Base-by-base conservation (phyloP, 2,888 invertebrate species). In the Rugalucina vietnamica region DNA sequence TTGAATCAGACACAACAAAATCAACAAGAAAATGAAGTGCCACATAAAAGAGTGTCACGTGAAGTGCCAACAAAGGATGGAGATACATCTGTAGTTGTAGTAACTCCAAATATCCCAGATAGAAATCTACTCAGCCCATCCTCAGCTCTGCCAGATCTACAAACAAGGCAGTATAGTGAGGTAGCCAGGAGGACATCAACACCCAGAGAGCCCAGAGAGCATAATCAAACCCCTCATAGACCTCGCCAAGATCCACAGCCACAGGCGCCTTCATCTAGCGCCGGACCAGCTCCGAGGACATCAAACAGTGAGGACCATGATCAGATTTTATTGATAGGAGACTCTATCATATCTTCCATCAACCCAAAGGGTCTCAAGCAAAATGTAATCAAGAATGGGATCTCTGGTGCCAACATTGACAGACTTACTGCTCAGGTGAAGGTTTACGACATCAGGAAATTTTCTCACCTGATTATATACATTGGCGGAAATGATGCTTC, bases 401-500 rank as follows among this genome's bases (percentile, higher is more conserved):
- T 70, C 12, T 39, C 34, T n/a, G 70, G 70, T 8, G 70, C 36
- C 3, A 70, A 36, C 5, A 24, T 70, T 70, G 70, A 70, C 29
- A 34, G n/a, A 3, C 10, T 70, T n/a, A 27, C 24, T 18, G 21
- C 34, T 4, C 36, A 70, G 21, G n/a, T 36, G 4, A 70, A 39
- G 24, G 39, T 37, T n/a, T 70, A n/a, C 36, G 37, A 70, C 70
- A 14, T 70, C n/a, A 36, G n/a, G 8, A 14, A 70, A 36, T 36
- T 36, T 36, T 36, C 36, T 8, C 36, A 70, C 5, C 24, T 70
- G 3, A 37, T 70, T 4, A 8, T 70, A 4, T 70, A 70, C n/a
- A 24, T 36, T 3, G 70, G 70, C 5, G 70, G 70, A 70, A 70
- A 70, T 70, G 70, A 70, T 39, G 70, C 70, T 1, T 60, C 60